phyloP scores from a whole-genome alignment of 2,113 vertebrate species.

The Odocoileus hemionus region DNA sequence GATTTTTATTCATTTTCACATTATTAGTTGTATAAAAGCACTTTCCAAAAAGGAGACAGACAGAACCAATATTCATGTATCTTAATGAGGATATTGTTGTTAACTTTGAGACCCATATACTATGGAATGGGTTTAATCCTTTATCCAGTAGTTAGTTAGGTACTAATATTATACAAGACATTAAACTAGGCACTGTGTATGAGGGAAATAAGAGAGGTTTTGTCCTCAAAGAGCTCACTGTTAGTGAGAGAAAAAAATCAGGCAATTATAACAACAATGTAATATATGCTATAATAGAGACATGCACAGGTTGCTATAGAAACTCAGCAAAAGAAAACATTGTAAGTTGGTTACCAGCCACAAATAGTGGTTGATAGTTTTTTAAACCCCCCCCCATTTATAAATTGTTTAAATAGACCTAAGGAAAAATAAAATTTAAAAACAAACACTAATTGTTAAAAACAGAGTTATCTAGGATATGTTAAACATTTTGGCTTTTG shows the following conservation, averaged over 20 bases:
- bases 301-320: slow-evolving; percentile 9
- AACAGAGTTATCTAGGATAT: neutral
- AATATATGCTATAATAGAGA: slow-evolving; percentile 24
- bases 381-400: neutral
- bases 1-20: slow-evolving; percentile 1
- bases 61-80: neutral
- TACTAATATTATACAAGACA: neutral
- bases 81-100: neutral
- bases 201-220: slow-evolving; percentile 24
- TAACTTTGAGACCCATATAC: neutral
- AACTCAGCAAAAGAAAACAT: slow-evolving; percentile 32
- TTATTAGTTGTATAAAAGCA: neutral
- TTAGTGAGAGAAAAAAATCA: neutral
- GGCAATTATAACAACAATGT: slow-evolving; percentile 15
- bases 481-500: slow-evolving; percentile 41
- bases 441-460: slow-evolving; percentile 18
- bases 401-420: slow-evolving; percentile 6
- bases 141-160: neutral
- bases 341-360: neutral
- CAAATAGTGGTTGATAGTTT: slow-evolving; percentile 5
- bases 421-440: neutral
- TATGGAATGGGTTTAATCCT: neutral
- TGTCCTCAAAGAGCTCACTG: neutral
- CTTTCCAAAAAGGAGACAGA: neutral
- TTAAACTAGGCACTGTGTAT: neutral